A percentile compares a stretch with the other conserved stretches of the same genome.
phyloP scores from a whole-genome alignment of 2,113 vertebrate species.

The Crotalus helleri region DNA sequence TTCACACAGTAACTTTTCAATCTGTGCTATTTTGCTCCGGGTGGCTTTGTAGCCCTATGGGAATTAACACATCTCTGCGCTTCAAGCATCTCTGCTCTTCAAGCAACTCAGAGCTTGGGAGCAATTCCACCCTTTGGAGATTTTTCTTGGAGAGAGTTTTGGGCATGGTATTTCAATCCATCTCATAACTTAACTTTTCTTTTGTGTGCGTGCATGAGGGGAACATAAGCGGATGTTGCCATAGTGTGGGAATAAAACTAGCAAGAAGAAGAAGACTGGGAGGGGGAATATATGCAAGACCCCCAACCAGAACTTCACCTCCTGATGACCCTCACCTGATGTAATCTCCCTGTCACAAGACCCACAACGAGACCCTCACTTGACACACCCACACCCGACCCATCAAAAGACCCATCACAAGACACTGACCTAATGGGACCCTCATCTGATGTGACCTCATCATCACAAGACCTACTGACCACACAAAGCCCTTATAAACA shows the following conservation, averaged over 20 bases:
- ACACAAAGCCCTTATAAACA: too few species aligned
- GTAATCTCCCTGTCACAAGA: too few species aligned
- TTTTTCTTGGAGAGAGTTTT: background rate
- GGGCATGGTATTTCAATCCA: background rate
- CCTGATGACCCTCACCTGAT: too few species aligned
- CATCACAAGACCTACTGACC: too few species aligned
- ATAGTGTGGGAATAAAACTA: background rate
- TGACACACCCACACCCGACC: too few species aligned
- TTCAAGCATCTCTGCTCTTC: background rate
- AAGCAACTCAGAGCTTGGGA: background rate
- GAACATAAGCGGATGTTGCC: background rate
- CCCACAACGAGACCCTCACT: too few species aligned
- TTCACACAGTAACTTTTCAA: background rate
- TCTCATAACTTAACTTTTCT: background rate
- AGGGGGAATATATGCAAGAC: too few species aligned
- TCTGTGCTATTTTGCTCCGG: background rate
- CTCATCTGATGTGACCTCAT: too few species aligned
- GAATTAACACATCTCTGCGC: background rate
- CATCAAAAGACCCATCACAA: too few species aligned
- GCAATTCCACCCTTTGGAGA: background rate
- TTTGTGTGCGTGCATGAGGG: background rate
- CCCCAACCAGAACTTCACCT: too few species aligned
- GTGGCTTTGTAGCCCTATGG: constrained; percentile 7
- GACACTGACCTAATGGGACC: too few species aligned
- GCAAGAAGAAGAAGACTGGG: too few species aligned